Percentiles rank a stretch among this genome's conserved stretches.
Evolutionary conservation across 2,888 invertebrate species (phyloP).

Genomic region (Catonia carolina): DNA sequence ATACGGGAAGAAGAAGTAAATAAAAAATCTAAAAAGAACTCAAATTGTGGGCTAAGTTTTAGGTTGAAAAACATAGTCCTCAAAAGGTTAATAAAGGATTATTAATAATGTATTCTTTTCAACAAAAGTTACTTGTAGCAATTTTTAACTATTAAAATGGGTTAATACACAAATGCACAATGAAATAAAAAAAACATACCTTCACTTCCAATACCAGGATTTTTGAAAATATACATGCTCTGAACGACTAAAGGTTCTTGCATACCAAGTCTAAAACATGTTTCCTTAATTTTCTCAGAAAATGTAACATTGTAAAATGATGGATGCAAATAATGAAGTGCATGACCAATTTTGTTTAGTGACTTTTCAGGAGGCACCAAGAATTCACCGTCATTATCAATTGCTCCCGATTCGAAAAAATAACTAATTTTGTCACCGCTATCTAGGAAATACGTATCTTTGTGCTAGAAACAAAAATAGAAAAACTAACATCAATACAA

Average conservation of each 20-base stretch:
- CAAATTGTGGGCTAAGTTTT: no score
- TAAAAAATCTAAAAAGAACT: no score
- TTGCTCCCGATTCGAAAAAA: slow-evolving; percentile 82
- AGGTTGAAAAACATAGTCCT: no score
- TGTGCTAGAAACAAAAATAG: slow-evolving; percentile 43
- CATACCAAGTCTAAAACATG: slow-evolving; percentile 65
- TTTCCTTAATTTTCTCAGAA: slow-evolving; percentile 70
- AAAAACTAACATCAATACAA: not conserved
- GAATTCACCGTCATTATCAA: slow-evolving; percentile 67
- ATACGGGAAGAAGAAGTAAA: no score
- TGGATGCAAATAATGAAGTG: slow-evolving; percentile 73
- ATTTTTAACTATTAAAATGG: no score
- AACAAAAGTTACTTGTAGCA: no score
- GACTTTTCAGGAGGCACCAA: slow-evolving; percentile 58
- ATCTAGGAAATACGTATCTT: slow-evolving; percentile 78
- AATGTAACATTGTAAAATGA: slow-evolving; percentile 77
- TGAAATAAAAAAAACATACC: slow-evolving; percentile 56
- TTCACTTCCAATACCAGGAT: slow-evolving; percentile 83
- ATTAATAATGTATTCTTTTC: no score
- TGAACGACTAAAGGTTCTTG: slow-evolving; percentile 80
- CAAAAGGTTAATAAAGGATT: no score
- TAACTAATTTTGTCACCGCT: slow-evolving; percentile 87
- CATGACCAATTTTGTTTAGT: slow-evolving; percentile 84
- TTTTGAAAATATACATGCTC: slow-evolving; percentile 98
- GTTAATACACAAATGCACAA: no score